Base-by-base conservation (phyloP, 2,888 invertebrate species). In the Ganaspis brasiliensis region DNA sequence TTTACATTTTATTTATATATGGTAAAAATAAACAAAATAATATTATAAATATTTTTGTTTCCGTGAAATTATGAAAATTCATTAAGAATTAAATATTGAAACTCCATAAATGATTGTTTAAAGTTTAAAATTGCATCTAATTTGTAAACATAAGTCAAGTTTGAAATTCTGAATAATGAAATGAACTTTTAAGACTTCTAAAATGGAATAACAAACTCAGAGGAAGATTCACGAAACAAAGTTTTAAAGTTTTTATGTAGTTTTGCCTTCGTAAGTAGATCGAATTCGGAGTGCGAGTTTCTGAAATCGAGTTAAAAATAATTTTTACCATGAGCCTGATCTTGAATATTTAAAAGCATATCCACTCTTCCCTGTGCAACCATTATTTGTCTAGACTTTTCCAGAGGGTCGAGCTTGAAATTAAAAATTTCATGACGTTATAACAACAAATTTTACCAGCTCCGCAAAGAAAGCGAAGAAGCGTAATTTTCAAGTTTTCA, bases 301-400 rank as follows among this genome's bases (percentile, higher is more conserved):
- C 26, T 59, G 12, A 59, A 59, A 31, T 59, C 57, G 57, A 59
- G 26, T 31, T 59, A 59, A 59, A 59, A 59, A 59, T 59, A 59
- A 59, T 59, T 59, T 59, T 59, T 31, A 59, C 57, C 26, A 26
- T n/a, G 26, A 59, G 57, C 26, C 57, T 59, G 26, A 59, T 59
- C 57, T 31, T 59, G 57, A 59, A 59, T 59, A 59, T 59, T 59
- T 59, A 59, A 59, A 59, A 59, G 26, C n/a, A 59, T 59, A 59
- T 59, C 57, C 26, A 26, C 57, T 31, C 57, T 31, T 31, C 57
- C 57, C 57, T 31, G 57, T 59, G 57, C 14, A 59, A 59, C 57
- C 57, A 59, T 59, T 59, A 59, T 31, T 59, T 31, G 26, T 31
- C 57, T 59, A 59, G 57, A 59, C 57, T 59, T 59, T 59, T 26